Conservation (phyloP, 1,140 invertebrate genomes). For the Heliothis subflexa region DNA sequence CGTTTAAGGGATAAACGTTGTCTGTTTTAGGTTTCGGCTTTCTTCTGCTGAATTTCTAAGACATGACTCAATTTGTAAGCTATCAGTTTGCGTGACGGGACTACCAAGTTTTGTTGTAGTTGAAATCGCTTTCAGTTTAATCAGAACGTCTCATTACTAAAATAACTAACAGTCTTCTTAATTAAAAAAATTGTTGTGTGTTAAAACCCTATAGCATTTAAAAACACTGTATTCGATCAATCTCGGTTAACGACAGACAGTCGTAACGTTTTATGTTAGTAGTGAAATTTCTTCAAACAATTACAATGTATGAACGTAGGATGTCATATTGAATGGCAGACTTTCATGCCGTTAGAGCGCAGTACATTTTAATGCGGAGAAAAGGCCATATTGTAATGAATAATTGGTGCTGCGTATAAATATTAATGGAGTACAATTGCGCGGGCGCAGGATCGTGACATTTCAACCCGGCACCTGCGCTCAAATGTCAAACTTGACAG, state of each 20-base stretch:
- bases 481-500: constrained; percentile 45
- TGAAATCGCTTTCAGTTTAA: neutral
- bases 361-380: constrained; percentile 30
- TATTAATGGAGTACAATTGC: constrained; percentile 26
- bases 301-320: constrained; percentile 3
- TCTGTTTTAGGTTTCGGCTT: constrained; percentile 40
- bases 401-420: constrained; percentile 41
- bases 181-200: neutral
- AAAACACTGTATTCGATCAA: neutral
- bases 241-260: neutral
- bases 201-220: neutral
- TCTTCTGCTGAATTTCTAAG: constrained; percentile 17
- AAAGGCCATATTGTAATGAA: constrained; percentile 36
- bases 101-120: neutral
- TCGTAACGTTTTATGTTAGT: neutral
- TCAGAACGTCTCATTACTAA: neutral
- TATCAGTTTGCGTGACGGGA: neutral
- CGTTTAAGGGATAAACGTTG: constrained; percentile 66
- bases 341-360: constrained; percentile 18
- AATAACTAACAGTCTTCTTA: neutral
- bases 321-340: constrained; percentile 1
- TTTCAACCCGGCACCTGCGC: constrained; percentile 43
- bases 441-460: constrained; percentile 38
- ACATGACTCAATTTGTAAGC: constrained; percentile 17
- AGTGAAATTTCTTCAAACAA: constrained; percentile 9